These are phyloP conservation scores for Carollia perspicillata DNA, from an alignment of 2,113 vertebrate species.

Conservation along the genomic window DNA sequence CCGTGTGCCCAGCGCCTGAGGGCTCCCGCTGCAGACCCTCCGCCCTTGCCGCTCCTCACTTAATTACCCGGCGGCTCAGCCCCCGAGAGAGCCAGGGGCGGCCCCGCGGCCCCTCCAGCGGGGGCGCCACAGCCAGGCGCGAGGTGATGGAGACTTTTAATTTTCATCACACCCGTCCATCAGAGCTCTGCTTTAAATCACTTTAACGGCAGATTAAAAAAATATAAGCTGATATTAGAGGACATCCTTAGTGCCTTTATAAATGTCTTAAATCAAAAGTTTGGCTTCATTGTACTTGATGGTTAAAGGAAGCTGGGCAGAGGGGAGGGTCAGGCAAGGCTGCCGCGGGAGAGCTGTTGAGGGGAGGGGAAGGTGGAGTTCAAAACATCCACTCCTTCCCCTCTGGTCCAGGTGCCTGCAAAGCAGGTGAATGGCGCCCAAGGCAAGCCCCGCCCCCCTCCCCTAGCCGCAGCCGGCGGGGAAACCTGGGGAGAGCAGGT, in stretches of 20 bases:
- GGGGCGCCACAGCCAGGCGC: background rate
- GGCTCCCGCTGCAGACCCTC: background rate
- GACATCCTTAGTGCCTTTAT: conserved; percentile 24
- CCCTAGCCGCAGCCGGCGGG: rapidly evolving
- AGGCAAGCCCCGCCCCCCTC: background rate
- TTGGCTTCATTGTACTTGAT: background rate
- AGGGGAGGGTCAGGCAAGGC: background rate
- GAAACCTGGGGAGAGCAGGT: rapidly evolving
- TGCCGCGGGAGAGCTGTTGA: rapidly evolving
- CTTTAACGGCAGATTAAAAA: conserved; percentile 61
- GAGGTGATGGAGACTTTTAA: conserved; percentile 47
- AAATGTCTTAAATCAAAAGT: conserved; percentile 54
- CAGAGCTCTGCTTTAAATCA: conserved; percentile 31
- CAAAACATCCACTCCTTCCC: background rate
- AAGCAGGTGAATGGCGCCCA: background rate
- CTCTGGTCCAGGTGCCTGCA: background rate
- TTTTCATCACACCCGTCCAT: background rate
- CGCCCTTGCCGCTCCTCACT: background rate
- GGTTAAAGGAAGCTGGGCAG: background rate
- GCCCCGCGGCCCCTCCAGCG: background rate
- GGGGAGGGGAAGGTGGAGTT: too few relatives aligned
- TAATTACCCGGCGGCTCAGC: background rate
- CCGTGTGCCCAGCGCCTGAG: rapidly evolving
- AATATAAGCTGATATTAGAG: conserved; percentile 33
- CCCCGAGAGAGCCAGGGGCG: background rate